phyloP scores from a whole-genome alignment of 2,113 vertebrate genomes.

The Columba livia region DNA sequence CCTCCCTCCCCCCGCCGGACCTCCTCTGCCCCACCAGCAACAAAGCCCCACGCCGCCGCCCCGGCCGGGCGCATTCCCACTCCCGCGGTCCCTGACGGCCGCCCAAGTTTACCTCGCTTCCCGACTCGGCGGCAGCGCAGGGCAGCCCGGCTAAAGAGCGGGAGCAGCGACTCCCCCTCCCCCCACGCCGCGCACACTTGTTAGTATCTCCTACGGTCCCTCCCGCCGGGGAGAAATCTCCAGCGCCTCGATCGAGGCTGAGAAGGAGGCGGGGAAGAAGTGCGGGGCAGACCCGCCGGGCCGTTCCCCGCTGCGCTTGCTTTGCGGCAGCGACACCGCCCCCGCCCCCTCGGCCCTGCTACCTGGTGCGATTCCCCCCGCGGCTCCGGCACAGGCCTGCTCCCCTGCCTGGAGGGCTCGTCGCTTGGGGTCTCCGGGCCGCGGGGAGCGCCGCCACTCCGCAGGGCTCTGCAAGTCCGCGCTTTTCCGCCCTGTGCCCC shows the following conservation, averaged over 20 bases:
- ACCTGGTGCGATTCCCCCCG: background rate
- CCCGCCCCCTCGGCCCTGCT: background rate
- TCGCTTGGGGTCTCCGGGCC: no score
- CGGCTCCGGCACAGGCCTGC: background rate
- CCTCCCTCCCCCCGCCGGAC: background rate
- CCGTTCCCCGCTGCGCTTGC: background rate
- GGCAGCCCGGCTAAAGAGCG: no score
- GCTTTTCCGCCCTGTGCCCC: background rate
- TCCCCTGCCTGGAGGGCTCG: background rate
- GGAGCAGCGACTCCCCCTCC: background rate
- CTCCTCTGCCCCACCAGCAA: background rate
- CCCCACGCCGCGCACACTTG: background rate
- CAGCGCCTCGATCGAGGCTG: background rate
- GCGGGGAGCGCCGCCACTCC: background rate
- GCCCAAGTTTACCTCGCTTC: background rate
- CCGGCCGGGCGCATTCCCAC: fast-evolving
- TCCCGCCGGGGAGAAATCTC: background rate
- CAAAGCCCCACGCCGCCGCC: background rate
- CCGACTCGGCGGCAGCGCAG: background rate
- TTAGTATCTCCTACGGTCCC: background rate
- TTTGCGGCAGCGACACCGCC: no score
- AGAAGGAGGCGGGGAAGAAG: background rate
- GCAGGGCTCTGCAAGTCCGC: background rate
- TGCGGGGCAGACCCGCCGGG: background rate
- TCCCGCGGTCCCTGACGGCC: background rate